Conservation (phyloP, 1,140 invertebrate genomes). For the Temnothorax curvispinosus region DNA sequence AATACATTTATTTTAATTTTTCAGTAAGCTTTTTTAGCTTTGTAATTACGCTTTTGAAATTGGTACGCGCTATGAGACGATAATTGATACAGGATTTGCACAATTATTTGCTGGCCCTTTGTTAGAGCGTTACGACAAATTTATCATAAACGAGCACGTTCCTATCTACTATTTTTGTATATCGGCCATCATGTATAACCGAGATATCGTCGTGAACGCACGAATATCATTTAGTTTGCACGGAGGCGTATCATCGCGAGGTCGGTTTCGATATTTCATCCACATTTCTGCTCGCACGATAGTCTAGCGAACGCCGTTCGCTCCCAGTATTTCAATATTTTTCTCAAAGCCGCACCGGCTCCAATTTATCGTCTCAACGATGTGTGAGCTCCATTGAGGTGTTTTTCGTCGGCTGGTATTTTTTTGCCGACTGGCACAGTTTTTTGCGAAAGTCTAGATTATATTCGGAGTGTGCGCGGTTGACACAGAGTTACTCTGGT, state of each 20-base stretch:
- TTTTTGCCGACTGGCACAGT: not conserved
- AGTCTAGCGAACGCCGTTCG: constrained; percentile 48
- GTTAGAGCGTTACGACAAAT: constrained; percentile 4
- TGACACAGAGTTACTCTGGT: not conserved
- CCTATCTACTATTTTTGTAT: not conserved
- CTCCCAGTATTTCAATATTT: constrained; percentile 65
- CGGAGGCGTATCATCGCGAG: constrained; percentile 12
- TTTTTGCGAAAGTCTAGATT: constrained; percentile 32
- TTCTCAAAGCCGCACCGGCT: constrained; percentile 56
- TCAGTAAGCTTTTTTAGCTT: constrained; percentile 14
- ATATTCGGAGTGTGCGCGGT: not conserved
- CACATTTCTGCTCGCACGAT: constrained; percentile 34
- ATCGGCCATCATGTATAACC: not conserved
- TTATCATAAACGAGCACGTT: constrained; percentile 31
- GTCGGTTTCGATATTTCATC: constrained; percentile 66
- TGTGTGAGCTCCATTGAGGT: constrained; percentile 23
- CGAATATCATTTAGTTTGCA: constrained; percentile 27
- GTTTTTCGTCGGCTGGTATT: constrained; percentile 10
- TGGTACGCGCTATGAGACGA: constrained; percentile 1
- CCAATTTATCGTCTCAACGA: constrained; percentile 60
- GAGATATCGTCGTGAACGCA: not conserved
- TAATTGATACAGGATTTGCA: constrained; percentile 39
- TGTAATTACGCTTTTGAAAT: constrained; percentile 34
- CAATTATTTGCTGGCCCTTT: constrained; percentile 45
- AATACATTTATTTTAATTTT: constrained; percentile 45